phyloP scores from a whole-genome alignment of 2,113 vertebrate species.

The Crocuta crocuta region DNA sequence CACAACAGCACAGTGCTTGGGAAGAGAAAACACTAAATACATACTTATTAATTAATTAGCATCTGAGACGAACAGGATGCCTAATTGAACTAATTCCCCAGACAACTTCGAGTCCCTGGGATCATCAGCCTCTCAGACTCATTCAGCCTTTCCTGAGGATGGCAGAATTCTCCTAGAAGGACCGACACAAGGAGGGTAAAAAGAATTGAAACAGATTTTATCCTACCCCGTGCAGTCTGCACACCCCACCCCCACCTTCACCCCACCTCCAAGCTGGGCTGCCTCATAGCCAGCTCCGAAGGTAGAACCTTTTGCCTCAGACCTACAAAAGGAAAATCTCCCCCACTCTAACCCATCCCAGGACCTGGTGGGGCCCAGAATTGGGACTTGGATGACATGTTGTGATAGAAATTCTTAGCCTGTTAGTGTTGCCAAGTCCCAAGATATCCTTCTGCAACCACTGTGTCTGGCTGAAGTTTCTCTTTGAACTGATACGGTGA shows the following conservation, averaged over 20 bases:
- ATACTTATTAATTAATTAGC: conserved; percentile 4
- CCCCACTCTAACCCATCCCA: background rate
- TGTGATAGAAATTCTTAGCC: conserved; percentile 64
- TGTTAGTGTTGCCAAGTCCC: conserved; percentile 49
- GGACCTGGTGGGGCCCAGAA: background rate
- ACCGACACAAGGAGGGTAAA: background rate
- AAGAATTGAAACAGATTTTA: background rate
- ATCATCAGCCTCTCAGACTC: background rate
- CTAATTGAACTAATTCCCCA: background rate
- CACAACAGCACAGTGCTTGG: background rate
- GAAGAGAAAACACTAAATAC: conserved; percentile 1
- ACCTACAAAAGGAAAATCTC: conserved; percentile 41
- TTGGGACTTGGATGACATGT: conserved; percentile 54
- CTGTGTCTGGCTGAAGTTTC: conserved; percentile 55
- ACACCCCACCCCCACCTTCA: background rate
- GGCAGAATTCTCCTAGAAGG: conserved; percentile 16
- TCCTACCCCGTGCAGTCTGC: no score
- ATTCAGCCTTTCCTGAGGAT: background rate
- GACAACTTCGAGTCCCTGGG: background rate
- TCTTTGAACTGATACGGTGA: conserved; percentile 73
- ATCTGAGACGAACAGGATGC: background rate
- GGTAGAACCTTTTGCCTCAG: conserved; percentile 25
- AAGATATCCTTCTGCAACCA: conserved; percentile 64
- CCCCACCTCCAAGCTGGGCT: background rate
- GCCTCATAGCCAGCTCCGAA: background rate